Conservation (phyloP, 2,888 invertebrate species). For the Tenthredo notha region DNA sequence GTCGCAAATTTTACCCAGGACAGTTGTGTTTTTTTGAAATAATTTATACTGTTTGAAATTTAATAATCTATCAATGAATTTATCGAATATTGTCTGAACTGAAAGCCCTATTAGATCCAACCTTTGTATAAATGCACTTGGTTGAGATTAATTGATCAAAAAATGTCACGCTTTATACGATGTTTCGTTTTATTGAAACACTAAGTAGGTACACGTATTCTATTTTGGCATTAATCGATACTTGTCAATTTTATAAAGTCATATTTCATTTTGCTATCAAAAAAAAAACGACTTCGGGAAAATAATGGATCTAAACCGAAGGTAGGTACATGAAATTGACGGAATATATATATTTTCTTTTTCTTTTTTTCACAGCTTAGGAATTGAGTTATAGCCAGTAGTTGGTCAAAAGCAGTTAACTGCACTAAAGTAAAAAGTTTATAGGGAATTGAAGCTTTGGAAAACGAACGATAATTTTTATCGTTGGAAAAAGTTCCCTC, state of each 20-base stretch:
- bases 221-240: not conserved
- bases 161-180: not conserved
- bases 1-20: not conserved
- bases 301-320: not conserved
- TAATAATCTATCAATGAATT: not conserved
- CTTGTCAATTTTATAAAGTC: not conserved
- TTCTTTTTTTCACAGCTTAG: not conserved
- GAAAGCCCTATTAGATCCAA: not conserved
- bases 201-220: too few species aligned
- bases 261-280: not conserved
- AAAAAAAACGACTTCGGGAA: not conserved
- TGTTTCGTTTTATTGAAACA: not conserved
- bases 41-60: not conserved
- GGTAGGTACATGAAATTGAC: not conserved
- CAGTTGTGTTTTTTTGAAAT: too few species aligned
- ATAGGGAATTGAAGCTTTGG: not conserved
- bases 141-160: not conserved
- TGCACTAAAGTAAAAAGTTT: slow-evolving; percentile 1
- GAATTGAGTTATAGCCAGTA: not conserved
- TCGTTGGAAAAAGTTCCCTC: not conserved
- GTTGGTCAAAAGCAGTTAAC: not conserved
- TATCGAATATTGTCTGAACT: not conserved
- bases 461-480: not conserved
- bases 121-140: not conserved
- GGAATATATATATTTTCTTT: not conserved